phyloP scores from a whole-genome alignment of 1,140 invertebrate genomes.

The Cephus cinctus region DNA sequence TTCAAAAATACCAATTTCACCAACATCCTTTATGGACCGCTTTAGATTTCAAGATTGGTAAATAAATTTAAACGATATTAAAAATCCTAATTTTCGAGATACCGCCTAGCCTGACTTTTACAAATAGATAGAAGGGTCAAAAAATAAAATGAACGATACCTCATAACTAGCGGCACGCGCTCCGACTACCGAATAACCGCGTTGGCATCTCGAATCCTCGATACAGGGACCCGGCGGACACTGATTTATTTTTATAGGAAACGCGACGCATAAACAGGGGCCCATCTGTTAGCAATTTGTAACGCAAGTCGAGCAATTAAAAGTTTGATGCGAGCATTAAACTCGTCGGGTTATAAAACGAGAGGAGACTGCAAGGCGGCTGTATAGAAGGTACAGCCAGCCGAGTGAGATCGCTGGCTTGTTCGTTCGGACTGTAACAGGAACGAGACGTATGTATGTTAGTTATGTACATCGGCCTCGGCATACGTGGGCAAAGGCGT shows the following conservation, averaged over 20 bases:
- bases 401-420: slow-evolving; percentile 1
- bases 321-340: slow-evolving; percentile 54
- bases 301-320: slow-evolving; percentile 52
- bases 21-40: too few relatives aligned
- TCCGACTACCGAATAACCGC: too few relatives aligned
- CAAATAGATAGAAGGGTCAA: too few relatives aligned
- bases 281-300: slow-evolving; percentile 54
- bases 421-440: neutral
- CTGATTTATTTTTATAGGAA: slow-evolving; percentile 37
- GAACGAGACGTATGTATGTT: neutral
- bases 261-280: slow-evolving; percentile 35
- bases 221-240: slow-evolving; percentile 5
- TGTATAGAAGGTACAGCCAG: neutral
- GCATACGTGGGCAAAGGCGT: neutral
- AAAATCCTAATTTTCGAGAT: too few relatives aligned
- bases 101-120: too few relatives aligned
- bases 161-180: too few relatives aligned
- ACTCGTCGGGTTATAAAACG: slow-evolving; percentile 50
- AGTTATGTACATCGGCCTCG: neutral
- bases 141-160: too few relatives aligned
- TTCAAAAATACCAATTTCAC: too few relatives aligned
- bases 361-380: slow-evolving; percentile 17
- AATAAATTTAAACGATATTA: too few relatives aligned
- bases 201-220: too few relatives aligned
- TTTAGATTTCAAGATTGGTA: too few relatives aligned